phyloP scores from a whole-genome alignment of 1,140 invertebrate species.

The Pectinophora gossypiella region DNA sequence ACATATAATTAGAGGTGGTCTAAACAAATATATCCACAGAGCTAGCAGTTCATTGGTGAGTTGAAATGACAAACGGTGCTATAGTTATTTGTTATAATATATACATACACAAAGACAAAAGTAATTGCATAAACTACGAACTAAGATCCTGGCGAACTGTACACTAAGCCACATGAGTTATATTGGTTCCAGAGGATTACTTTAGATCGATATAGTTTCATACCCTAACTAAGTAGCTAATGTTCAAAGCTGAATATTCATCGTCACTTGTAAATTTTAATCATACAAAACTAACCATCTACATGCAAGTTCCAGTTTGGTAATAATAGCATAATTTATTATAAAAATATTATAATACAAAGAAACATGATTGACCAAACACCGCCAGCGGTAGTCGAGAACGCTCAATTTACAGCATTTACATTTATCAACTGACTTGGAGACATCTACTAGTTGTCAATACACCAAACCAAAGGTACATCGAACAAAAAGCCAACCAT shows the following conservation, averaged over 20 bases:
- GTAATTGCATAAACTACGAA: constrained; percentile 25
- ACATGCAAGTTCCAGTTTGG: constrained; percentile 22
- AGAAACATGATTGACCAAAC: constrained; percentile 20
- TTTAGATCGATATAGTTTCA: neutral
- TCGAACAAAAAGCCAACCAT: constrained; percentile 1
- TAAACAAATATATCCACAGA: constrained; percentile 47
- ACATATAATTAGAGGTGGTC: constrained; percentile 54
- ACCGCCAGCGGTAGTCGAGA: constrained; percentile 48
- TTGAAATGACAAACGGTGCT: constrained; percentile 53
- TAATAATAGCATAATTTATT: constrained; percentile 7
- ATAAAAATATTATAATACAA: constrained; percentile 4
- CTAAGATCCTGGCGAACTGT: constrained; percentile 21
- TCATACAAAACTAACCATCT: constrained; percentile 9
- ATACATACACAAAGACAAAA: constrained; percentile 36
- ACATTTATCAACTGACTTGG: neutral
- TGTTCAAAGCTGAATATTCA: constrained; percentile 25
- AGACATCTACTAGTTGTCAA: no score
- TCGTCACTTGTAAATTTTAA: constrained; percentile 1
- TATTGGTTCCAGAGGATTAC: neutral
- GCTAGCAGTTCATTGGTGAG: constrained; percentile 55
- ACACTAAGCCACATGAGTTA: constrained; percentile 5
- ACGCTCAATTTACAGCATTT: constrained; percentile 6
- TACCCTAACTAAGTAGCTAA: constrained; percentile 14
- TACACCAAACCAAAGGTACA: neutral
- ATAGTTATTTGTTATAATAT: constrained; percentile 37